A percentile compares a stretch with the other conserved stretches of the same genome.
phyloP scores from a whole-genome alignment of 2,113 vertebrate species.

The Percina caprodes region DNA sequence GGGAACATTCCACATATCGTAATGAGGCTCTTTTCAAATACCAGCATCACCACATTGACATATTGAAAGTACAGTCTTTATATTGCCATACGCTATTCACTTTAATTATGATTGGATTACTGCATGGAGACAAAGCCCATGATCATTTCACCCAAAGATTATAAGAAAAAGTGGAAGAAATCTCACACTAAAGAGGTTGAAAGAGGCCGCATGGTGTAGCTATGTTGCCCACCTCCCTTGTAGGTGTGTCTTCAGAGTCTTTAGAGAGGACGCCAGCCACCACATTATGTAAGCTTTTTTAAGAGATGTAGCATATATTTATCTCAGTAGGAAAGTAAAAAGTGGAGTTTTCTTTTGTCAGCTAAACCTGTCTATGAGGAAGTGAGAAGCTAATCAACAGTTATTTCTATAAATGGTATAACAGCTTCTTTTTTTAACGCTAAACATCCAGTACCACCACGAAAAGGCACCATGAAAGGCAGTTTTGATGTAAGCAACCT shows the following conservation, averaged over 20 bases:
- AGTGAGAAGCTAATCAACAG: neutral
- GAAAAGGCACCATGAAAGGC: neutral
- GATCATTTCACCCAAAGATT: neutral
- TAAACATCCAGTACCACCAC: neutral
- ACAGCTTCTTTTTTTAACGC: neutral
- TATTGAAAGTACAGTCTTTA: neutral
- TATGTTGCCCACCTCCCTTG: neutral
- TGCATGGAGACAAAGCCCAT: neutral
- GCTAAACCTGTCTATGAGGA: neutral
- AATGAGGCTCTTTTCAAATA: neutral
- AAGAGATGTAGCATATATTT: constrained; percentile 12
- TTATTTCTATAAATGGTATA: neutral
- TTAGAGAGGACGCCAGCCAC: neutral
- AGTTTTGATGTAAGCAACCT: neutral
- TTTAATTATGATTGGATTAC: neutral
- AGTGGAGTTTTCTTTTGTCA: constrained; percentile 23
- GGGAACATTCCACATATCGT: neutral
- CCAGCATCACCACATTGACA: neutral
- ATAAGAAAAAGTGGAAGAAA: neutral
- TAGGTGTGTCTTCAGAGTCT: neutral
- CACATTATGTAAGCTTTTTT: neutral
- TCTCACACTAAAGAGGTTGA: neutral
- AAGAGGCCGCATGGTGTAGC: neutral
- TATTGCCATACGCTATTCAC: neutral
- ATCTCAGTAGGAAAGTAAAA: constrained; percentile 16